phyloP scores from a whole-genome alignment of 2,888 invertebrate species.

The Congeria kusceri region DNA sequence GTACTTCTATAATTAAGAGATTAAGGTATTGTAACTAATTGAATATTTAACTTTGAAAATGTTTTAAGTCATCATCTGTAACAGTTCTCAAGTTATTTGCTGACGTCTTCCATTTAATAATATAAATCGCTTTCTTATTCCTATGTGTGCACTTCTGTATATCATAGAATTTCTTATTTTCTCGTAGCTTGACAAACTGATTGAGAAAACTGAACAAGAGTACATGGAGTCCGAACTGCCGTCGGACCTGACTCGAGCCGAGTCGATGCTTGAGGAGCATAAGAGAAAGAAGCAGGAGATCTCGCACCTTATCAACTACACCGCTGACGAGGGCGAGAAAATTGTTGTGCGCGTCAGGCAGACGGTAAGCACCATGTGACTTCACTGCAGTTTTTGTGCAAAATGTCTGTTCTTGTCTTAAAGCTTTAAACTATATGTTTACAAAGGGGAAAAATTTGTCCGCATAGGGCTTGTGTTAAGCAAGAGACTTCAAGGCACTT shows the following conservation, averaged over 20 bases:
- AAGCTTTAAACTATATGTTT: too few species aligned
- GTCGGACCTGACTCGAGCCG: constrained; percentile 87
- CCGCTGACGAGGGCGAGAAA: constrained; percentile 90
- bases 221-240: constrained; percentile 85
- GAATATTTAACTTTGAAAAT: too few species aligned
- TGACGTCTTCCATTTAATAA: background rate
- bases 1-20: too few species aligned
- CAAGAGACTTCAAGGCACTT: too few species aligned
- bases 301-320: constrained; percentile 89
- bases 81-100: background rate
- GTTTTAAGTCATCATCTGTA: too few species aligned
- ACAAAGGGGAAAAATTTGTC: too few species aligned
- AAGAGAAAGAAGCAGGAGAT: constrained; percentile 89
- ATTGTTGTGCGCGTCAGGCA: constrained; percentile 89
- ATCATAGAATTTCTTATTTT: constrained; percentile 56
- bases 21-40: too few species aligned
- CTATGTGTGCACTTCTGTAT: too few species aligned
- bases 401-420: too few species aligned
- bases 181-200: constrained; percentile 88
- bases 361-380: constrained; percentile 87
- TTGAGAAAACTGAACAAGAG: constrained; percentile 87
- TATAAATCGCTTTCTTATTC: background rate
- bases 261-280: constrained; percentile 88
- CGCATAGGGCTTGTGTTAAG: too few species aligned
- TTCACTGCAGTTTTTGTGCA: too few species aligned